Evolutionary conservation across 2,113 vertebrate genomes (phyloP).

Genomic region (Ibidorhyncha struthersii): DNA sequence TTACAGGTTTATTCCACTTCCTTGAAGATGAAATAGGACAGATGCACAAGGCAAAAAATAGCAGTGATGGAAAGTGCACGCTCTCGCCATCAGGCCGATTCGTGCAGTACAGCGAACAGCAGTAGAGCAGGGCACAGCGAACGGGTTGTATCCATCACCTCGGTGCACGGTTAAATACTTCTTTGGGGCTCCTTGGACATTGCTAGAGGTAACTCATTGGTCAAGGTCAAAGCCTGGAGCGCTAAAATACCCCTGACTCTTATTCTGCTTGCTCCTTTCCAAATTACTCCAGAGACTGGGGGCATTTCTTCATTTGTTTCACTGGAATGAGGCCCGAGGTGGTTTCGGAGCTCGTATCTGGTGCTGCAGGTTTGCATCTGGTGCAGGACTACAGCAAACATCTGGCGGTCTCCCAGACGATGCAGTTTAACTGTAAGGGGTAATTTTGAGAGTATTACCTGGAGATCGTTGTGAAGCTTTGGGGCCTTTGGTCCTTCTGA

Average conservation of each 20-base stretch:
- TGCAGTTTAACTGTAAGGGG: neutral
- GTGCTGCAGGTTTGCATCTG: neutral
- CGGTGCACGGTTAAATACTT: fast-evolving
- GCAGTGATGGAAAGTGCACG: neutral
- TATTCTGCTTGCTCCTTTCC: neutral
- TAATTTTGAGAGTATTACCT: neutral
- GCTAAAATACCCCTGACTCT: neutral
- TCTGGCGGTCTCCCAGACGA: neutral
- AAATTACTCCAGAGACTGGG: neutral
- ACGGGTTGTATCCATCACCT: neutral
- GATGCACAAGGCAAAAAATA: fast-evolving
- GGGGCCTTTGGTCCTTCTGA: neutral
- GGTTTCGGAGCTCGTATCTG: neutral
- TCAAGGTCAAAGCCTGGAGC: neutral
- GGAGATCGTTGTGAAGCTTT: neutral
- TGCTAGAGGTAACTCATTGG: neutral
- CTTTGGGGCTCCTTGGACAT: neutral
- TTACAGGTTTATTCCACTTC: neutral
- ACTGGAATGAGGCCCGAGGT: neutral
- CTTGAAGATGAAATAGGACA: neutral
- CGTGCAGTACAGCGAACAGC: too few relatives aligned
- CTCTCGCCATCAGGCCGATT: neutral
- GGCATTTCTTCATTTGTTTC: neutral
- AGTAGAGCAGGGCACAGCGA: neutral
- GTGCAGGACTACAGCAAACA: neutral